Evolutionary conservation across 1,140 invertebrate species (phyloP), one percentile per base, ranked within the genome.

Genomic region (Mercenaria mercenaria): DNA sequence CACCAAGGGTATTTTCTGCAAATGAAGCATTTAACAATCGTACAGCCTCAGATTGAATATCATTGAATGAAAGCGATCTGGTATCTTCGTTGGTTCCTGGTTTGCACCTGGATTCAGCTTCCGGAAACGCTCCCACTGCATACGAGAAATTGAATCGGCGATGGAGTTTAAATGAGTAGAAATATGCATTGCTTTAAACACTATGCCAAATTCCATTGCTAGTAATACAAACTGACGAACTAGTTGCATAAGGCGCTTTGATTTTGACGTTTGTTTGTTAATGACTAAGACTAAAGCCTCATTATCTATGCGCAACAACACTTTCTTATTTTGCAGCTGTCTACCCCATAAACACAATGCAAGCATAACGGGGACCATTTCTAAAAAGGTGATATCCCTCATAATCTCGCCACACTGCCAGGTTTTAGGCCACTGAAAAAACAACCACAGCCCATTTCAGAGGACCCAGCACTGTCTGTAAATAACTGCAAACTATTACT

Each of bases 381-480:
- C 79, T n/a, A 91, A 56, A n/a, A 89, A 29, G 20, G 86, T 89
- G 8, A 91, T 77, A 69, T 91, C 90, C n/a, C 8, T 43, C n/a
- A 77, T 13, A n/a, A 83, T 29, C 13, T 23, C 34, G 20, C 11
- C 6, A 8, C 8, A 23, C 20, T 2, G 10, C 61, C 90, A 91
- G 6, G 37, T 0, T 18, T 52, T n/a, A 0, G 87, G 81, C 84
- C 72, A 89, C 18, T 26, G 10, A 79, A 90, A 81, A 37, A 81
- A 39, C 41, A n/a, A 11, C 67, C 69, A 72, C 29, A 86, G 13
- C 82, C 81, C 4, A 34, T 23, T 2, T 43, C 39, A 13, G 32
- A 34, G 29, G 6, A 32, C 2, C 59, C 77, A 10, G 79, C 76
- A 41, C 67, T 74, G 34, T 87, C 88, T 50, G 82, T 82, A 80